phyloP scores from a whole-genome alignment of 2,888 invertebrate genomes.

The Antitype chi region DNA sequence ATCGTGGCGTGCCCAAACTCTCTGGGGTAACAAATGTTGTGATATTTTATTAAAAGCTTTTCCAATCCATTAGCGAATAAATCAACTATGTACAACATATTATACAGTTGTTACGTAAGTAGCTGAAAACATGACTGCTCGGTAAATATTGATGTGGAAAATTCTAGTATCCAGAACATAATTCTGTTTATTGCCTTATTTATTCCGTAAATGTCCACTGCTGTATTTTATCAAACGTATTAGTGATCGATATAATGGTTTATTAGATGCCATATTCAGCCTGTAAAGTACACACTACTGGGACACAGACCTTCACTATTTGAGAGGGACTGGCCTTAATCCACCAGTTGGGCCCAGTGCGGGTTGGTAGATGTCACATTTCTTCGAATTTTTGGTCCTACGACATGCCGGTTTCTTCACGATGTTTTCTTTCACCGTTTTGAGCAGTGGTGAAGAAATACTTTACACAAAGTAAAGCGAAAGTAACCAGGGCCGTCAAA shows the following conservation, averaged over 20 bases:
- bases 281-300: no score
- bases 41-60: conserved; percentile 66
- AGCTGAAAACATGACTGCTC: conserved; percentile 39
- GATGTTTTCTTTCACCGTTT: no score
- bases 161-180: conserved; percentile 9
- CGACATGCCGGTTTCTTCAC: no score
- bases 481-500: no score
- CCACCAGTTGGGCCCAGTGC: no score
- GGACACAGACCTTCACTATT: no score
- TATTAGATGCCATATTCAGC: neutral
- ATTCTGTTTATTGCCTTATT: conserved; percentile 16
- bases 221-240: neutral
- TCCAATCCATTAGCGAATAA: conserved; percentile 66
- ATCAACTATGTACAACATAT: conserved; percentile 52
- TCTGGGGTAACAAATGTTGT: conserved; percentile 59
- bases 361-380: no score
- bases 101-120: conserved; percentile 36
- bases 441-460: no score
- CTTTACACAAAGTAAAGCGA: no score
- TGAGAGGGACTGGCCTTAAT: no score
- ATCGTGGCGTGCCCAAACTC: no score
- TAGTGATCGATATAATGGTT: conserved; percentile 7
- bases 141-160: conserved; percentile 29
- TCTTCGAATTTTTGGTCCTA: no score
- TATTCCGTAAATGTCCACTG: neutral